Evolutionary conservation across 1,140 invertebrate species (phyloP).

Genomic region (Pachyrhynchus sulphureomaculatus): DNA sequence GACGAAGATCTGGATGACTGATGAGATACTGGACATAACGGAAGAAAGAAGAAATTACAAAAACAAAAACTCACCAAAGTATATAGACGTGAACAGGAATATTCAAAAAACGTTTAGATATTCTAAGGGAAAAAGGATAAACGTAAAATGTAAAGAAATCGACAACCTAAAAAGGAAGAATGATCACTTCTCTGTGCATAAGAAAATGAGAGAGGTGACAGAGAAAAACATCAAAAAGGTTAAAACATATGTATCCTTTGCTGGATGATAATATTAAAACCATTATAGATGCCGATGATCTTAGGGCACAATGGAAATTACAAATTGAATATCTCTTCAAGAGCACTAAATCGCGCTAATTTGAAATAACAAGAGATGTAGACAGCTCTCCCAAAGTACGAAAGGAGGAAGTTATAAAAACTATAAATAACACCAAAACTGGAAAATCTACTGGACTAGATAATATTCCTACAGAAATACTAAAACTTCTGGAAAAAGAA

Average conservation of each 20-base stretch:
- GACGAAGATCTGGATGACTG: too few relatives aligned
- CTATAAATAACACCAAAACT: too few relatives aligned
- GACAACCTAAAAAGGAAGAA: constrained; percentile 2
- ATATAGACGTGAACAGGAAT: too few relatives aligned
- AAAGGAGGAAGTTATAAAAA: too few relatives aligned
- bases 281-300: too few relatives aligned
- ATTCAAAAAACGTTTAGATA: too few relatives aligned
- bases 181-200: constrained; percentile 11
- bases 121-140: constrained; percentile 6
- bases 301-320: constrained; percentile 1
- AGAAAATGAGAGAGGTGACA: constrained; percentile 14
- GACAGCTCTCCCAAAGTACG: too few relatives aligned
- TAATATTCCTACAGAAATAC: constrained; percentile 1
- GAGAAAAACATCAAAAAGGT: too few relatives aligned
- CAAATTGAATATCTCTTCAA: too few relatives aligned
- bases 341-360: neutral
- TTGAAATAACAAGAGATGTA: constrained; percentile 13
- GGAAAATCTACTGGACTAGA: constrained; percentile 6
- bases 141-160: constrained; percentile 12
- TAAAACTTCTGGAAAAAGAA: constrained; percentile 12
- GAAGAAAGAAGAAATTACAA: constrained; percentile 6
- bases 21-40: constrained; percentile 8
- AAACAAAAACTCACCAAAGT: too few relatives aligned
- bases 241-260: too few relatives aligned
- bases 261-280: too few relatives aligned